phyloP scores from a whole-genome alignment of 1,140 invertebrate genomes.

The Drosophila tsacasi region DNA sequence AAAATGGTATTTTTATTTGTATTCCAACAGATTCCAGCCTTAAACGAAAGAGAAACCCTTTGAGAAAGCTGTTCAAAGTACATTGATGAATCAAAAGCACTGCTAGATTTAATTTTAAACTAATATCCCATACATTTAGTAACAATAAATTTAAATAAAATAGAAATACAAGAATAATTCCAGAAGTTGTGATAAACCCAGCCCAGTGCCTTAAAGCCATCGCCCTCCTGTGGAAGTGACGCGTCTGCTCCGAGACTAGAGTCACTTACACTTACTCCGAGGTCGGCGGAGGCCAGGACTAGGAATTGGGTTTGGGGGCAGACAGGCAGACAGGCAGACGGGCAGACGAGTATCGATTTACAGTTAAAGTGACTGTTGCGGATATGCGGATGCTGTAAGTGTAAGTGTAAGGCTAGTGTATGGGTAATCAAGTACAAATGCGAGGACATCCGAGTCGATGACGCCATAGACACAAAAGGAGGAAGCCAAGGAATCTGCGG shows the following conservation, averaged over 20 bases:
- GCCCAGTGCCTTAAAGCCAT: background rate
- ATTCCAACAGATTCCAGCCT: too few relatives aligned
- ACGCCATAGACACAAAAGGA: slow-evolving; percentile 43
- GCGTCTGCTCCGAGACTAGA: slow-evolving; percentile 15
- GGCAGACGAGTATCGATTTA: slow-evolving; percentile 64
- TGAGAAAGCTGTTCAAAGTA: background rate
- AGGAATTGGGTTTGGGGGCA: slow-evolving; percentile 5
- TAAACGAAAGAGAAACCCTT: background rate
- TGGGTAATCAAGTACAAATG: slow-evolving; percentile 65
- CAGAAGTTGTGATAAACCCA: background rate
- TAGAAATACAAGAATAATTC: background rate
- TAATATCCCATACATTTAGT: background rate
- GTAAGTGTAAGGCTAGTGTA: slow-evolving; percentile 33
- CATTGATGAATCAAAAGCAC: background rate
- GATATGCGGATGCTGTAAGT: slow-evolving; percentile 26
- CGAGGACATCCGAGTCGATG: slow-evolving; percentile 31
- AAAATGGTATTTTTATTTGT: too few relatives aligned
- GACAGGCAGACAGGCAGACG: slow-evolving; percentile 17
- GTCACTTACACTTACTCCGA: slow-evolving; percentile 18
- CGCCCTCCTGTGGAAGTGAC: background rate
- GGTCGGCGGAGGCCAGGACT: slow-evolving; percentile 17
- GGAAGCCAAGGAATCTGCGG: slow-evolving; percentile 24
- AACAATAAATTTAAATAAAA: background rate
- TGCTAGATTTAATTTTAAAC: background rate
- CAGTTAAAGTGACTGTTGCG: slow-evolving; percentile 58